Evolutionary conservation across 2,113 vertebrate species (phyloP).

Genomic region (Morone chrysops): DNA sequence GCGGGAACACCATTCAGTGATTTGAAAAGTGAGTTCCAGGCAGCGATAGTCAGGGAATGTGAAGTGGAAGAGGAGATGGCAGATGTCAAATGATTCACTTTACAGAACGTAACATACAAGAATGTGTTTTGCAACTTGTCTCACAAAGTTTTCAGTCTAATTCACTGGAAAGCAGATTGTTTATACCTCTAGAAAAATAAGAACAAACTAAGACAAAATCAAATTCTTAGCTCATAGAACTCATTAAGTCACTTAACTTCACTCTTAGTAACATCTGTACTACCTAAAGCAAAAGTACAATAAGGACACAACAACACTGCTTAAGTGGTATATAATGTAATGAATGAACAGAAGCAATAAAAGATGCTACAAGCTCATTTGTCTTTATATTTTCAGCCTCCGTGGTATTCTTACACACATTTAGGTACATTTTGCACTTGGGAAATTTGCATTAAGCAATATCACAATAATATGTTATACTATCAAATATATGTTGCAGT

Average conservation of each 20-base stretch:
- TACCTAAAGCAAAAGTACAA: conserved; percentile 9
- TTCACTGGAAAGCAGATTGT: not conserved
- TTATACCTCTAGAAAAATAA: not conserved
- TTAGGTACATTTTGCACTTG: not conserved
- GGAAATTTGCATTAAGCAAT: not conserved
- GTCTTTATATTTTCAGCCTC: not conserved
- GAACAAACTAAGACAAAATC: not conserved
- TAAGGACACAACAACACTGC: not conserved
- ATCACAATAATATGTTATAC: not conserved
- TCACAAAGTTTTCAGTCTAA: not conserved
- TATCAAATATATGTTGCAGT: not conserved
- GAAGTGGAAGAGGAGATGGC: not conserved
- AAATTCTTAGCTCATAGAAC: not conserved
- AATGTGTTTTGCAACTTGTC: too few relatives aligned
- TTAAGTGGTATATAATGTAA: not conserved
- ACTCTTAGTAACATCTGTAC: not conserved
- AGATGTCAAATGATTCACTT: not conserved
- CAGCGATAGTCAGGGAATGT: not conserved
- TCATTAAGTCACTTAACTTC: not conserved
- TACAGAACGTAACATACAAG: not conserved
- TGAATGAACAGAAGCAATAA: not conserved
- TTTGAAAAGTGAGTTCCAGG: not conserved
- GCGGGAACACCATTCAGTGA: not conserved
- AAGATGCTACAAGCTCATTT: not conserved
- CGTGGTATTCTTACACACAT: not conserved